Evolutionary conservation across 1,140 invertebrate species (phyloP), one percentile per base, ranked within the genome.

Genomic region (Drosophila littoralis): DNA sequence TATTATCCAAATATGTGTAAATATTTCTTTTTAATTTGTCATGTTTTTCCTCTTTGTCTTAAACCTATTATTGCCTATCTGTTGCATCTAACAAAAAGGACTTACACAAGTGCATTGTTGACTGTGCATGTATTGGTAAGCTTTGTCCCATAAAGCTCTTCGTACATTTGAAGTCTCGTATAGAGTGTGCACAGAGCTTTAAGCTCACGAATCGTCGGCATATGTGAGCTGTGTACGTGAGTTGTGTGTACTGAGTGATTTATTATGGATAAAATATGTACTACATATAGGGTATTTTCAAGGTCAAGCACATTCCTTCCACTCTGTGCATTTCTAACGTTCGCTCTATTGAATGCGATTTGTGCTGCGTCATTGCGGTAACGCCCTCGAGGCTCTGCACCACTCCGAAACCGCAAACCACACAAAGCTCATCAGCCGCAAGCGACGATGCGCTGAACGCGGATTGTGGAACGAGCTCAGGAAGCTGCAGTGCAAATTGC

Each of bases 341-440:
- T 51, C 33, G 7, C 35, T 57, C 33, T 50, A 67, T 8, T 67
- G 48, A 67, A 82, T 82, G 70, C 43, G 67, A 61, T 82, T 88
- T 88, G 32, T 70, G 79, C 79, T 79, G 68, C 84, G 79, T 88
- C 83, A 89, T 83, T 88, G 79, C 79, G 83, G 84, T 61, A 67
- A 67, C 79, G 70, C 65, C 57, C 22, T 54, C 46, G 42, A 40
- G 13, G 42, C 45, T 35, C 12, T 13, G 32, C 45, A 48, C 52
- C 51, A 12, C 32, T 50, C 5, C 5, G 5, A 35, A 51, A 33
- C 59, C 66, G 57, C 17, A 45, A 68, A 58, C 59, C 38, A 48
- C 75, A 74, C 33, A 74, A 22, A 35, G 59, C 33, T 55, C 42
- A 35, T 38, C 59, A 79, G 77, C 77, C 81, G 48, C 46, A 58